A percentile compares a stretch with the other conserved stretches of the same genome.
These are phyloP conservation scores for Leucophenga maculata DNA, from an alignment of 2,888 invertebrate species.

Conservation along the genomic window DNA sequence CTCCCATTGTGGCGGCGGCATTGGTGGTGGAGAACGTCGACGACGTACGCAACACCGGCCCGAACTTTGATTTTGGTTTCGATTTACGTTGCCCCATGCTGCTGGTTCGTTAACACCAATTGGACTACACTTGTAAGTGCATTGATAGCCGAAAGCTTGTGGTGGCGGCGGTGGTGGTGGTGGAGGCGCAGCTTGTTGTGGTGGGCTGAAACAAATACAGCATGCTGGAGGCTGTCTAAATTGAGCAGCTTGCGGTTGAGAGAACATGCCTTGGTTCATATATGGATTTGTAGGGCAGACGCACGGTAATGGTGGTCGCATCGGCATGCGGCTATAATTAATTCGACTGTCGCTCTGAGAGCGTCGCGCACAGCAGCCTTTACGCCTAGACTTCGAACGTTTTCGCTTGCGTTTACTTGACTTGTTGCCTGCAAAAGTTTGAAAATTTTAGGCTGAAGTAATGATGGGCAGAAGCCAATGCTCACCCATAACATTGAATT, in stretches of 20 bases:
- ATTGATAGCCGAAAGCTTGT: background rate
- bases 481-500: slow-evolving; percentile 1
- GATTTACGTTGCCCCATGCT: no score
- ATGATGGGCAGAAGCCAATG: no score
- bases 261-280: no score
- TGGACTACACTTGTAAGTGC: no score
- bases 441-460: no score
- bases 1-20: no score
- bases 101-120: no score
- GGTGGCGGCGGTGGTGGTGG: background rate
- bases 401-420: background rate
- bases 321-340: background rate
- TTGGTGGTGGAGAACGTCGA: no score
- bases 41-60: no score
- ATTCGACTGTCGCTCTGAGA: background rate
- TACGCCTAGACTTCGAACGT: background rate
- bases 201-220: background rate
- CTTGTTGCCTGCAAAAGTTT: background rate
- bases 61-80: no score
- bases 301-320: background rate
- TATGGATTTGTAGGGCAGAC: background rate
- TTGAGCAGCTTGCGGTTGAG: background rate
- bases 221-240: background rate
- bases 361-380: background rate
- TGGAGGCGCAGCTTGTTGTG: background rate